These are phyloP conservation scores for Xenus cinereus DNA, from an alignment of 2,113 vertebrate species.

Conservation along the genomic window DNA sequence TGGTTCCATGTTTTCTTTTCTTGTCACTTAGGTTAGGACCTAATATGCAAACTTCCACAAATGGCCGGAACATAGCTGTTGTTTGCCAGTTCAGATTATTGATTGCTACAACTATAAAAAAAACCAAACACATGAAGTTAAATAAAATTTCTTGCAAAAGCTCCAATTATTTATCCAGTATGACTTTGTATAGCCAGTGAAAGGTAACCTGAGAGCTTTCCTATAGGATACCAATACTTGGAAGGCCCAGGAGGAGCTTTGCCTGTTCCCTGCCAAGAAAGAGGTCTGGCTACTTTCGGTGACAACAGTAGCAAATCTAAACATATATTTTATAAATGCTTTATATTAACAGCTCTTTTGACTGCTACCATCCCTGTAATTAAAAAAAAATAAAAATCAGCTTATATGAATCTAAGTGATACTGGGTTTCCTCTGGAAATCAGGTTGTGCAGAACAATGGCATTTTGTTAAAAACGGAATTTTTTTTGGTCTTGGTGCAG, in stretches of 20 bases:
- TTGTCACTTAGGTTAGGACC: slow-evolving; percentile 93
- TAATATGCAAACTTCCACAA: slow-evolving; percentile 91
- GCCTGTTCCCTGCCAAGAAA: neutral
- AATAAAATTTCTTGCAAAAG: neutral
- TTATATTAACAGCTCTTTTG: neutral
- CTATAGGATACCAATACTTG: neutral
- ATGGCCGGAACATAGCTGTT: slow-evolving; percentile 94
- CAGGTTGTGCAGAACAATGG: neutral
- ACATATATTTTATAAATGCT: neutral
- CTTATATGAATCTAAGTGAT: neutral
- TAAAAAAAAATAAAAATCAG: neutral
- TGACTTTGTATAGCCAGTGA: neutral
- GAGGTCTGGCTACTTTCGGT: neutral
- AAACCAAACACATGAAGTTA: neutral
- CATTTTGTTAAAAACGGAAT: neutral
- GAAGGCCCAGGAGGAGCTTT: neutral
- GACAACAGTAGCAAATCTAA: neutral
- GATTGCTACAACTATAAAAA: slow-evolving; percentile 84
- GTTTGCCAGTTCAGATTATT: slow-evolving; percentile 95
- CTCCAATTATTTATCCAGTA: neutral
- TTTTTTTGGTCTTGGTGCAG: neutral
- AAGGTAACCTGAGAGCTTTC: neutral
- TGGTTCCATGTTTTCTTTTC: slow-evolving; percentile 95
- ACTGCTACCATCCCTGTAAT: neutral
- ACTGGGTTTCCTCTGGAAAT: neutral